These are phyloP conservation scores for Leistus spinibarbis DNA, from an alignment of 2,888 invertebrate species.

Conservation along the genomic window DNA sequence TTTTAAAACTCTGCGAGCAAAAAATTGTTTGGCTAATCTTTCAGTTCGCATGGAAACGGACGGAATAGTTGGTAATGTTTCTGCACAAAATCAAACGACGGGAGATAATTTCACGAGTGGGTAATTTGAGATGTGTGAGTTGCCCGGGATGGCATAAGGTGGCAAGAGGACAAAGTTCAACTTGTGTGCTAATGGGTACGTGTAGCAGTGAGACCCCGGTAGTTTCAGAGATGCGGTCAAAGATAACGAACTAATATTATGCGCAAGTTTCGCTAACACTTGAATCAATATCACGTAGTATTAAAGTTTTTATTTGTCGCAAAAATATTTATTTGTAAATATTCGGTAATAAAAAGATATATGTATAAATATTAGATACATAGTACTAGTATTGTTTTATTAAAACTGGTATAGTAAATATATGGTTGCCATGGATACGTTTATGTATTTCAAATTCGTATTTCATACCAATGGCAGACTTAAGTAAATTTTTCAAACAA, in stretches of 20 bases:
- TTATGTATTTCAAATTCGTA: too few relatives aligned
- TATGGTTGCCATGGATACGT: too few relatives aligned
- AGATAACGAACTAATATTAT: slow-evolving; percentile 2
- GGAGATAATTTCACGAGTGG: background rate
- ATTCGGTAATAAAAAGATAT: too few relatives aligned
- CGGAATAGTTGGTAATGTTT: background rate
- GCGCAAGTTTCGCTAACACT: slow-evolving; percentile 2
- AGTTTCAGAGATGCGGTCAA: slow-evolving; percentile 2
- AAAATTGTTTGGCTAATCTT: too few relatives aligned
- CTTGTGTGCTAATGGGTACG: slow-evolving; percentile 6
- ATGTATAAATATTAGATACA: too few relatives aligned
- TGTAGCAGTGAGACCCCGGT: background rate
- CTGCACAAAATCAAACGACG: background rate
- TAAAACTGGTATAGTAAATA: too few relatives aligned
- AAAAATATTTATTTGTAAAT: too few relatives aligned
- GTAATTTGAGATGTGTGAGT: background rate
- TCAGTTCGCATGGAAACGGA: background rate
- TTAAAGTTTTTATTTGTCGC: too few relatives aligned
- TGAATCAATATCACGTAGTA: background rate
- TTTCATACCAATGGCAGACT: too few relatives aligned
- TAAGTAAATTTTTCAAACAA: too few relatives aligned
- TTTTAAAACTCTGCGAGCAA: background rate
- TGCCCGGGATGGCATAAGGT: background rate
- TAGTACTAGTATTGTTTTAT: too few relatives aligned
- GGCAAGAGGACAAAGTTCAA: slow-evolving; percentile 3